These are phyloP conservation scores for Sinella curviseta DNA, from an alignment of 1,140 invertebrate genomes.

Conservation along the genomic window DNA sequence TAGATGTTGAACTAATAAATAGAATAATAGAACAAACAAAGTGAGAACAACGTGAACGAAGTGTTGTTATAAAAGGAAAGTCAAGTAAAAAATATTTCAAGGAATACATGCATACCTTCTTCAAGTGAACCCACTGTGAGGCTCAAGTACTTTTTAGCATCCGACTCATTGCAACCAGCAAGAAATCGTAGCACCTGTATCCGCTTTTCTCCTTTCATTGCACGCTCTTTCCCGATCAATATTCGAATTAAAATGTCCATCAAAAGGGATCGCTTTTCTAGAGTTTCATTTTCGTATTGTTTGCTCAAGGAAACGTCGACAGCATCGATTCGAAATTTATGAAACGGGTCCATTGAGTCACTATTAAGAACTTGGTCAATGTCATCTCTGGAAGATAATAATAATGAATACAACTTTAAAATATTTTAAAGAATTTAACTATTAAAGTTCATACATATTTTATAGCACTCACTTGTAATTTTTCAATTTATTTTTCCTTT, in stretches of 20 bases:
- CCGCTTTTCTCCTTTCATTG: conserved; percentile 20
- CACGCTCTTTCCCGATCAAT: conserved; percentile 35
- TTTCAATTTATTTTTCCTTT: conserved; percentile 32
- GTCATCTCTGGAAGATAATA: conserved; percentile 17
- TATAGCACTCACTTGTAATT: conserved; percentile 28
- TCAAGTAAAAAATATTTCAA: background rate
- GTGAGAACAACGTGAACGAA: too few relatives aligned
- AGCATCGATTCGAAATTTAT: conserved; percentile 29
- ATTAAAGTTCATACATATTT: background rate
- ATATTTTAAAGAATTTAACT: too few relatives aligned
- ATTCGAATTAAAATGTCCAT: conserved; percentile 34
- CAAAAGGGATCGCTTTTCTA: background rate
- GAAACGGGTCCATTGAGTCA: conserved; percentile 28
- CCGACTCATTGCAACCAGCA: conserved; percentile 21
- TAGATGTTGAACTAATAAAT: background rate
- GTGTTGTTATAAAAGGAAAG: too few relatives aligned
- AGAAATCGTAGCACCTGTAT: conserved; percentile 29
- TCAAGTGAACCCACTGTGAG: background rate
- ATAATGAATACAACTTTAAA: background rate
- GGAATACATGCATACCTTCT: background rate
- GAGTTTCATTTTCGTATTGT: conserved; percentile 32
- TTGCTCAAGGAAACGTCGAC: conserved; percentile 28
- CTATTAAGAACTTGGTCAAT: conserved; percentile 32
- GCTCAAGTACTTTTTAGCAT: conserved; percentile 25
- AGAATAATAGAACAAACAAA: background rate